Base-by-base conservation (phyloP, 2,113 vertebrate genomes). In the Xenopus tropicalis region DNA sequence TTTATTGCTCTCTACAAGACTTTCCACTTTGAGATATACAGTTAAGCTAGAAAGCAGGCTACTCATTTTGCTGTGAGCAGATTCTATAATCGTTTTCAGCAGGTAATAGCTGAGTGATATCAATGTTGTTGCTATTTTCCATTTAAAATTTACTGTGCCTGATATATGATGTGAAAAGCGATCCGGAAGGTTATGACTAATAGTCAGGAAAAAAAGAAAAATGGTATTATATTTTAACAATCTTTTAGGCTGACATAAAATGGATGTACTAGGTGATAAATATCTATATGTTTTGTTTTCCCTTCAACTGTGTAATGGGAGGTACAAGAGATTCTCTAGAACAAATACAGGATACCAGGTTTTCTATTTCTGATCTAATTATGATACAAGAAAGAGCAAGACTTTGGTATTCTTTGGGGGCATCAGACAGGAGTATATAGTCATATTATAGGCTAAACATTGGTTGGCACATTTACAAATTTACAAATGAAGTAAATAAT, bases 21-120 rank as follows among this genome's bases (percentile, higher is more conserved):
- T 52, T 54, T 29, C 52, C 66, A 29, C 66, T 54, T 19, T 51
- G 14, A 29, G 24, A 66, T 54, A 42, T 51, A 44, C 61, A 8
- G 51, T 52, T 51, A 44, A 62, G 48, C 22, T 51, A 16, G 21
- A 44, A 46, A 70, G 44, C 57, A 17, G 11, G 57, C 20, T 6
- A 29, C 61, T 72, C 61, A 17, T 37, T 54, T 64, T 42, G 7
- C 48, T 14, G 43, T 24, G 22, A 56, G 61, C 25, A 19, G 14
- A 3, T 20, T 48, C 66, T 51, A n/a, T 74, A 68, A 74, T 74
- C 72, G 21, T 54, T 66, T 74, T 42, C 42, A 43, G 14, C 25
- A 42, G 43, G 43, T 68, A 69, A 74, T 68, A 52, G 65, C 57
- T 37, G 24, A 19, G n/a, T 21, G n/a, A 51, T 52, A 74, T 22